A percentile compares a stretch with the other conserved stretches of the same genome.
Evolutionary conservation across 1,140 invertebrate genomes (phyloP).

Genomic region (Sarcophaga peregrina): DNA sequence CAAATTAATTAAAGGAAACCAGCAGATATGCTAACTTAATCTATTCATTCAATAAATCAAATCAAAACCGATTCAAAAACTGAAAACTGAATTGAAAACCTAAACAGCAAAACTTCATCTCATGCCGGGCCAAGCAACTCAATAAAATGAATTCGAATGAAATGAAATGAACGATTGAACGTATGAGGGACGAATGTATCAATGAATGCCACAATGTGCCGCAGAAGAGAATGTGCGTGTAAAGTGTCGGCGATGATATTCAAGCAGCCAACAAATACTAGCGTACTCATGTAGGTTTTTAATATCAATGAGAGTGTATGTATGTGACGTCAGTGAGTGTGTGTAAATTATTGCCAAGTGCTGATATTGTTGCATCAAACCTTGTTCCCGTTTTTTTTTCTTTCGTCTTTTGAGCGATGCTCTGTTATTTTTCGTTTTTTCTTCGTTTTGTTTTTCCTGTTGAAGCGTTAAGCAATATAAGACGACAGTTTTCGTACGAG

Average conservation of each 20-base stretch:
- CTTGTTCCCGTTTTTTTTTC: not conserved
- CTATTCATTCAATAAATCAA: conserved; percentile 48
- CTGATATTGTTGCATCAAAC: conserved; percentile 10
- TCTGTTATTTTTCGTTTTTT: not conserved
- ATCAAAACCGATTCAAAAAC: conserved; percentile 9
- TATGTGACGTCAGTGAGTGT: not conserved
- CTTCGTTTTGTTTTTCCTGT: not conserved
- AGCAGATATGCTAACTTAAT: conserved; percentile 48
- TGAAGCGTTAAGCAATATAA: conserved; percentile 31
- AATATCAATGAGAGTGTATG: not conserved
- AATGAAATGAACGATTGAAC: conserved; percentile 2
- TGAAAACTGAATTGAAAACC: not conserved
- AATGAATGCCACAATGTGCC: not conserved
- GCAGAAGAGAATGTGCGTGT: not conserved
- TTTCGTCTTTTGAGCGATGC: conserved; percentile 8
- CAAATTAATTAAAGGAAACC: conserved; percentile 48
- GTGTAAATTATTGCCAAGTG: conserved; percentile 20
- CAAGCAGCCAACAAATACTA: not conserved
- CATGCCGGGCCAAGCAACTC: not conserved
- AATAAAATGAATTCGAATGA: not conserved
- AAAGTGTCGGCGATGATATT: not conserved
- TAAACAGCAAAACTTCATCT: conserved; percentile 19
- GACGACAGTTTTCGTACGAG: conserved; percentile 10
- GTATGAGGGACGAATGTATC: not conserved
- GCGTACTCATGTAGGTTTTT: not conserved